Conservation (phyloP, 2,797 vertebrate genomes). For the Mormyrops attenuatus region DNA sequence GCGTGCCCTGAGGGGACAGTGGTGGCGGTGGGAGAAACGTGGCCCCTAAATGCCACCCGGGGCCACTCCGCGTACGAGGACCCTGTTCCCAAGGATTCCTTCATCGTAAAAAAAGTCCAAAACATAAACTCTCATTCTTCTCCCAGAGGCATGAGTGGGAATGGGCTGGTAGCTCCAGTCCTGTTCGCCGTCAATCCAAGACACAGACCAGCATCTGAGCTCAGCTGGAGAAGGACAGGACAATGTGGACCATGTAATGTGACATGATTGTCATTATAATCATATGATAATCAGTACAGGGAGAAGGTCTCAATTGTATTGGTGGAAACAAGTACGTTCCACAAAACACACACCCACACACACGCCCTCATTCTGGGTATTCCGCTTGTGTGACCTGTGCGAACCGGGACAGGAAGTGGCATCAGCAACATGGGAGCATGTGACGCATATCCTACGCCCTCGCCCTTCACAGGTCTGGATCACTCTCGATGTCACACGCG, state of each 20-base stretch:
- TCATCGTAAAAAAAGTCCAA: constrained; percentile 59
- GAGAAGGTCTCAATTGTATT: background rate
- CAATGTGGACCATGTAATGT: background rate
- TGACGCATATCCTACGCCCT: background rate
- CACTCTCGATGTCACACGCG: background rate
- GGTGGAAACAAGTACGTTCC: constrained; percentile 34
- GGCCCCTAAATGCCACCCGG: constrained; percentile 45
- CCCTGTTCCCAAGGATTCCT: constrained; percentile 63
- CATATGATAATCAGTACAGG: background rate
- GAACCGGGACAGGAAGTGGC: background rate
- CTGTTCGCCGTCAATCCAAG: constrained; percentile 53
- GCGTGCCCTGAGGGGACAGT: constrained; percentile 43
- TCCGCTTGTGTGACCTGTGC: background rate
- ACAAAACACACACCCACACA: background rate
- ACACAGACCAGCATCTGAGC: constrained; percentile 44
- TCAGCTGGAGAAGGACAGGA: background rate
- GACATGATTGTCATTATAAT: constrained; percentile 3
- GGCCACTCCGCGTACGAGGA: constrained; percentile 50
- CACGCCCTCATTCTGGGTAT: background rate
- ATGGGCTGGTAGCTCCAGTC: constrained; percentile 40
- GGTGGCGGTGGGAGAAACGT: constrained; percentile 54
- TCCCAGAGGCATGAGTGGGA: constrained; percentile 44
- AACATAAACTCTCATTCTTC: constrained; percentile 62
- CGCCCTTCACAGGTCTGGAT: background rate
- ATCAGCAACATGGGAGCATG: background rate